phyloP scores from a whole-genome alignment of 2,797 vertebrate species.

The Podargus strigoides region DNA sequence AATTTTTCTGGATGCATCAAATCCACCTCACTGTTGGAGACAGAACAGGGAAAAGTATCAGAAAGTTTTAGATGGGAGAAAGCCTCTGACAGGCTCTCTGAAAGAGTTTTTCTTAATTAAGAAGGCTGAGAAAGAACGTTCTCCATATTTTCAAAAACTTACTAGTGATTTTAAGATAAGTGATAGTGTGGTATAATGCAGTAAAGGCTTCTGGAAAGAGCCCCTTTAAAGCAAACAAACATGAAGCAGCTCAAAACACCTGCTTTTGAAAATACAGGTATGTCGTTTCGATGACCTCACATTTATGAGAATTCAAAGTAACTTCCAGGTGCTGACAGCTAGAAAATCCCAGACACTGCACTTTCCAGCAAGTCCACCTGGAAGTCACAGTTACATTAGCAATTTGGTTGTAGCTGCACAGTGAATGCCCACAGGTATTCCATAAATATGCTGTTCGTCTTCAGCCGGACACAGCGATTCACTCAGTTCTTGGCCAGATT shows the following conservation, averaged over 20 bases:
- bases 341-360: constrained; percentile 21
- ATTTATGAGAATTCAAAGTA: background rate
- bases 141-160: background rate
- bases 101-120: background rate
- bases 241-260: background rate
- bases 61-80: background rate
- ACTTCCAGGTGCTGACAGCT: background rate
- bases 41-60: accelerated
- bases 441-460: constrained; percentile 43
- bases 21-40: background rate
- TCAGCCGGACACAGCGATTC: constrained; percentile 34
- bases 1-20: background rate
- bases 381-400: constrained; percentile 43
- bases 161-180: background rate
- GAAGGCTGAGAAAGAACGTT: background rate
- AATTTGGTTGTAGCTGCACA: constrained; percentile 55
- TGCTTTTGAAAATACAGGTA: background rate
- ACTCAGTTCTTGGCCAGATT: constrained; percentile 53
- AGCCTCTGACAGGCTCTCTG: background rate
- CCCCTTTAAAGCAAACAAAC: background rate
- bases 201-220: background rate
- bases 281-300: background rate
- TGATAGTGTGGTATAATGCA: background rate
- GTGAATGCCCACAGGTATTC: constrained; percentile 46
- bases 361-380: constrained; percentile 5